phyloP scores from a whole-genome alignment of 2,113 vertebrate genomes.

The Azemiops feae region DNA sequence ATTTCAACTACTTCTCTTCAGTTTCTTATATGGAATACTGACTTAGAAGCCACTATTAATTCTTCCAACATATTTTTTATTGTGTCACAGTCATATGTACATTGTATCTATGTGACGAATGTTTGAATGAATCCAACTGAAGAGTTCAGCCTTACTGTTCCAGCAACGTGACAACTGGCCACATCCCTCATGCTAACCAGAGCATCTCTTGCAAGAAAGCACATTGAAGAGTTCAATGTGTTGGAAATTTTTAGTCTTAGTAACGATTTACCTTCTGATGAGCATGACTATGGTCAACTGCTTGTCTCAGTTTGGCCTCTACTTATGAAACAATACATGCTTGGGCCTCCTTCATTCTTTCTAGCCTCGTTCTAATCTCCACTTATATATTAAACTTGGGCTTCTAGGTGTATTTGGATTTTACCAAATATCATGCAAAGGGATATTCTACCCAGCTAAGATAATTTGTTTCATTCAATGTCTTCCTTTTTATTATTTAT shows the following conservation, averaged over 20 bases:
- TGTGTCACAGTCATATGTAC: neutral
- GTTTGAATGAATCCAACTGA: neutral
- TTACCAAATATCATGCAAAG: neutral
- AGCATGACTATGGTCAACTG: neutral
- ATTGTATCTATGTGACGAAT: neutral
- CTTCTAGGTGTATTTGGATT: neutral
- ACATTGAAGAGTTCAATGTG: neutral
- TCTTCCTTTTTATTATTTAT: neutral
- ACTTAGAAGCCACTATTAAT: neutral
- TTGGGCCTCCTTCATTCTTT: neutral
- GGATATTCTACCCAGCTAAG: neutral
- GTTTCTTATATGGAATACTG: neutral
- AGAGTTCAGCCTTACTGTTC: neutral
- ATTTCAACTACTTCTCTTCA: neutral
- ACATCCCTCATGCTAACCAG: neutral
- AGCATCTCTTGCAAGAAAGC: neutral
- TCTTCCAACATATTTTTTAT: neutral
- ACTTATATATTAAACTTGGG: neutral
- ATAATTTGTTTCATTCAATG: neutral
- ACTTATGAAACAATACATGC: neutral
- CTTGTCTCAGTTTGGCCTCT: neutral
- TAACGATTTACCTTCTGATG: neutral
- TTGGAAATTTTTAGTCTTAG: neutral
- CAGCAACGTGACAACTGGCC: neutral
- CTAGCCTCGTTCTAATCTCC: neutral